These are phyloP conservation scores for Rambutsinella grinnellia DNA, from an alignment of 2,888 invertebrate genomes.

Conservation along the genomic window DNA sequence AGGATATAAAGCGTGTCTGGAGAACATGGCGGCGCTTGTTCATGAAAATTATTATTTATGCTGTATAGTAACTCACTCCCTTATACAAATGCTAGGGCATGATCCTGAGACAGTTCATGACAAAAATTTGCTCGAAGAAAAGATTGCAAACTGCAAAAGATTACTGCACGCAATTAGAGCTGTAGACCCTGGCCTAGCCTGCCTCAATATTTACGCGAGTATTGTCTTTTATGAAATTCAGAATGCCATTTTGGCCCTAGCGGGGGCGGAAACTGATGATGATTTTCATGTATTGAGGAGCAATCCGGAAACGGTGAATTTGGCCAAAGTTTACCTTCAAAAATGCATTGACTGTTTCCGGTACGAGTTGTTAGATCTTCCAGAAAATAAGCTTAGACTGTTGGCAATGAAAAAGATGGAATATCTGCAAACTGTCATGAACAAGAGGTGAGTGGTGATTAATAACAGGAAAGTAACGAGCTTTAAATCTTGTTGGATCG, in stretches of 20 bases:
- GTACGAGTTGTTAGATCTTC: conserved; percentile 69
- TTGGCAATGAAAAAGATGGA: conserved; percentile 66
- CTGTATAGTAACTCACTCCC: conserved; percentile 84
- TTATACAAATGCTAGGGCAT: conserved; percentile 84
- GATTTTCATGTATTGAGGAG: conserved; percentile 62
- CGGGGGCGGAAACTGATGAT: conserved; percentile 65
- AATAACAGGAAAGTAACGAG: too few species aligned
- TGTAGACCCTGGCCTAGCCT: conserved; percentile 68
- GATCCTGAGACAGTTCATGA: conserved; percentile 67
- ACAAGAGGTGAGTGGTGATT: conserved; percentile 25
- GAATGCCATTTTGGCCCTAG: conserved; percentile 67
- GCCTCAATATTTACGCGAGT: conserved; percentile 81
- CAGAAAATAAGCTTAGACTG: conserved; percentile 69
- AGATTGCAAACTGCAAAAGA: conserved; percentile 67
- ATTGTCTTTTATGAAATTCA: conserved; percentile 81
- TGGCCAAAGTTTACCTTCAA: conserved; percentile 66
- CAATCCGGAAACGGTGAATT: conserved; percentile 61
- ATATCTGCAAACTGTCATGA: conserved; percentile 63
- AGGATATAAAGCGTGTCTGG: conserved; percentile 73
- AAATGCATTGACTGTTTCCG: conserved; percentile 68
- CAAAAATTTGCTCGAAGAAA: conserved; percentile 60
- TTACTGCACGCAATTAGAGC: conserved; percentile 68
- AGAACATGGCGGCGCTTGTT: conserved; percentile 80
- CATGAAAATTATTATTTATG: conserved; percentile 89
- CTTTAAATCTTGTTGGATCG: too few species aligned